Percentiles rank a stretch among this genome's conserved stretches.
These are phyloP conservation scores for Pseudomyrmex sp. DNA, from an alignment of 1,140 invertebrate species.

Conservation along the genomic window DNA sequence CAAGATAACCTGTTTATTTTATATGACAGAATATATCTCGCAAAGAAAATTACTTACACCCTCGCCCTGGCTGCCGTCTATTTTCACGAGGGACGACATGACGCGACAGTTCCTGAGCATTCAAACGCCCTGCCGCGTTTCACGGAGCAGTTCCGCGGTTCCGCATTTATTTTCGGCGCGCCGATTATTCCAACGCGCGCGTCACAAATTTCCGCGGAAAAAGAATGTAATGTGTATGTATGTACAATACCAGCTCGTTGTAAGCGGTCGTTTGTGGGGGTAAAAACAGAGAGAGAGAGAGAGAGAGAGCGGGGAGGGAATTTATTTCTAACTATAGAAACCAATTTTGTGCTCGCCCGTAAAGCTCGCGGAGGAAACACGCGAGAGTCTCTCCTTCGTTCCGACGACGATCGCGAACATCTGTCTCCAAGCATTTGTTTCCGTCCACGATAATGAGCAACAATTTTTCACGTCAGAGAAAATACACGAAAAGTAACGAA, in stretches of 20 bases:
- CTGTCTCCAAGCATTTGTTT: too few species aligned
- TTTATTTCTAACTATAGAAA: too few species aligned
- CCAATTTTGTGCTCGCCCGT: too few species aligned
- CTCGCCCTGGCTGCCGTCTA: constrained; percentile 89
- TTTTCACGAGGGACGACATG: constrained; percentile 82
- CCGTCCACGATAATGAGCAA: too few species aligned
- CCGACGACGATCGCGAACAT: too few species aligned
- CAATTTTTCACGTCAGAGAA: too few species aligned
- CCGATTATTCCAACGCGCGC: too few species aligned
- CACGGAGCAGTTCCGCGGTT: constrained; percentile 1
- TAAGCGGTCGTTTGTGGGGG: constrained; percentile 11
- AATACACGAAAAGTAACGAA: too few species aligned
- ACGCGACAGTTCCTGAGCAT: constrained; percentile 18
- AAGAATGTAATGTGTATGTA: constrained; percentile 2
- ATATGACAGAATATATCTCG: neutral
- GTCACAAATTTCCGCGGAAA: constrained; percentile 16
- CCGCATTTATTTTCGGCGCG: constrained; percentile 38
- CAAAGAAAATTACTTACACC: constrained; percentile 84
- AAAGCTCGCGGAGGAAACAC: too few species aligned
- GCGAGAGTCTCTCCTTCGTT: too few species aligned
- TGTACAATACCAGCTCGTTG: neutral
- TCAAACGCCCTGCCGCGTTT: neutral
- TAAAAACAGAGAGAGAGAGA: too few species aligned
- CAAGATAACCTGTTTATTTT: neutral
- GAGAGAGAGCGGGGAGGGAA: too few species aligned